Evolutionary conservation across 2,888 invertebrate genomes (phyloP).

Genomic region (Phyllotreta cruciferae): DNA sequence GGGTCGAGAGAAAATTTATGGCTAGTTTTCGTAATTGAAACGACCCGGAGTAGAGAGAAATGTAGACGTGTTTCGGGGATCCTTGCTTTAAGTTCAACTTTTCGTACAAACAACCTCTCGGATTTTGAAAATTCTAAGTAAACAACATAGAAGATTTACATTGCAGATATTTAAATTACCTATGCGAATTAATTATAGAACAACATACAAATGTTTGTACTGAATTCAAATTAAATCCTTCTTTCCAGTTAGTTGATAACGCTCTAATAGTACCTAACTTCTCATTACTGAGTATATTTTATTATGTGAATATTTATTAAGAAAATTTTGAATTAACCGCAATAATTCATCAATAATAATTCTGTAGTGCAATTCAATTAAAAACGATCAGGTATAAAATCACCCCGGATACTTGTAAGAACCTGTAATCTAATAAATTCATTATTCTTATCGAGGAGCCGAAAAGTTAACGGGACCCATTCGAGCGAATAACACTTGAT

Average conservation of each 20-base stretch:
- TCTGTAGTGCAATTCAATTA: too few species aligned
- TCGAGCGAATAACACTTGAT: slow-evolving; percentile 52
- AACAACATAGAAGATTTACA: slow-evolving; percentile 3
- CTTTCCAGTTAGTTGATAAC: too few species aligned
- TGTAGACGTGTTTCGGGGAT: slow-evolving; percentile 21
- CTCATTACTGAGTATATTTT: too few species aligned
- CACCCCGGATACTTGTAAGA: neutral
- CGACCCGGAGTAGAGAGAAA: slow-evolving; percentile 16
- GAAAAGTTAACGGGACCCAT: slow-evolving; percentile 49
- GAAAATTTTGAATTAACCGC: too few species aligned
- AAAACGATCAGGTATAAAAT: too few species aligned
- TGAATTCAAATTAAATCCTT: too few species aligned
- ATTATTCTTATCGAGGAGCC: slow-evolving; percentile 43
- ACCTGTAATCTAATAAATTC: slow-evolving; percentile 2
- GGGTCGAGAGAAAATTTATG: slow-evolving; percentile 27
- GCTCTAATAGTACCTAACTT: too few species aligned
- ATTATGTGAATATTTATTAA: too few species aligned
- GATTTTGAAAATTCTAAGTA: neutral
- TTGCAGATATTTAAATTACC: too few species aligned
- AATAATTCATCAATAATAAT: too few species aligned
- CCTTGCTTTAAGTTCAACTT: slow-evolving; percentile 2
- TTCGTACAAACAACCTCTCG: neutral
- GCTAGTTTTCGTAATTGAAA: slow-evolving; percentile 27
- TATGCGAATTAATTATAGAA: too few species aligned
- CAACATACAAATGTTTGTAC: too few species aligned